phyloP scores from a whole-genome alignment of 2,113 vertebrate genomes.

The human (Homo sapiens) region DNA sequence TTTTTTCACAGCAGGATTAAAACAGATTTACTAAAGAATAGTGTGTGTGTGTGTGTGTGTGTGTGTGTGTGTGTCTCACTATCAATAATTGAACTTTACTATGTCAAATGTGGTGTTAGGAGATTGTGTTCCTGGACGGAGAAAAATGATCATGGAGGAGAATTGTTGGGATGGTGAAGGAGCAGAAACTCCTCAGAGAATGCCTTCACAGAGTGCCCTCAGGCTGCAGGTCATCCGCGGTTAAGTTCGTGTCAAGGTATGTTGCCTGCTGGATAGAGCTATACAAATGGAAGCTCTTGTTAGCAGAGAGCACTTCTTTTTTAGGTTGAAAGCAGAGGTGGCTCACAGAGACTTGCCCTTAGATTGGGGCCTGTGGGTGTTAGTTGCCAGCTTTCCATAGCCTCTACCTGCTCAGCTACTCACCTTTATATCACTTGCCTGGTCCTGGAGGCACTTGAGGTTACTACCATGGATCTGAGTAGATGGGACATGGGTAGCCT shows the following conservation, averaged over 20 bases:
- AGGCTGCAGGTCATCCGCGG: background rate
- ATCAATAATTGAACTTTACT: background rate
- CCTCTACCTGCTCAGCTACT: background rate
- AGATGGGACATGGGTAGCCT: background rate
- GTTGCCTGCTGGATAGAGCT: background rate
- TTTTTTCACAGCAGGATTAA: background rate
- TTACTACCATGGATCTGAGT: background rate
- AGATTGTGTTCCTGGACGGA: background rate
- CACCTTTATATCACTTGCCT: background rate
- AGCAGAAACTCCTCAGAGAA: background rate
- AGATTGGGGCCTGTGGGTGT: background rate
- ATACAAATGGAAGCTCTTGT: too few relatives aligned
- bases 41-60: too few relatives aligned
- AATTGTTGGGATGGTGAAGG: background rate
- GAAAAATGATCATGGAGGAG: background rate
- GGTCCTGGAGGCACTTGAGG: background rate
- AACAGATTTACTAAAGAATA: background rate
- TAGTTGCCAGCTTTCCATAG: background rate
- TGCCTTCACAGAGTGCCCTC: background rate
- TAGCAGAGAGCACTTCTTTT: background rate
- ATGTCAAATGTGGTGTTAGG: background rate
- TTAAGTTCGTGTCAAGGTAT: accelerated
- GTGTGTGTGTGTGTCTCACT: background rate
- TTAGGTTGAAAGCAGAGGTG: too few relatives aligned
- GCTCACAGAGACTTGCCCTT: background rate